These are phyloP conservation scores for Exocentrus adspersus DNA, from an alignment of 2,888 invertebrate species.

Conservation along the genomic window DNA sequence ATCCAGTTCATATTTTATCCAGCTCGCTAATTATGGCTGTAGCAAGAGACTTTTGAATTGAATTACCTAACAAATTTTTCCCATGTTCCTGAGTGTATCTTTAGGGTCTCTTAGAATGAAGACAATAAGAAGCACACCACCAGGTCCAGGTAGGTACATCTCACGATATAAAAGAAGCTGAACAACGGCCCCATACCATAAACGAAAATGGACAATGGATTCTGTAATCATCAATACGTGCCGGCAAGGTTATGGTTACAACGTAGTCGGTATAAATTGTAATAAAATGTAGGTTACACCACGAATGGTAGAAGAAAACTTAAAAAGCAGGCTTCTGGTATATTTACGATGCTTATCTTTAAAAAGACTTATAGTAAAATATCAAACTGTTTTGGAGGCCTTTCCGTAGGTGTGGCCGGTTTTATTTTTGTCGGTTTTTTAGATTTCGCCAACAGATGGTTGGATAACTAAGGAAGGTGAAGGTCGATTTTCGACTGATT, in stretches of 20 bases:
- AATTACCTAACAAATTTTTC: too few relatives aligned
- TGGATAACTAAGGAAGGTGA: constrained; percentile 7
- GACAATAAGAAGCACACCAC: too few relatives aligned
- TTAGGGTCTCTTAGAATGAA: too few relatives aligned
- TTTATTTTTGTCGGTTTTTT: background rate
- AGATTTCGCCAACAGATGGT: constrained; percentile 18
- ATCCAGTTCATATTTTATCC: background rate
- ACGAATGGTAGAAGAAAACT: constrained; percentile 36
- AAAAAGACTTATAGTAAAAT: background rate
- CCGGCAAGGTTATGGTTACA: background rate
- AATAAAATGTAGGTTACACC: constrained; percentile 36
- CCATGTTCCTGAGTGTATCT: too few relatives aligned
- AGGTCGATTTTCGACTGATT: constrained; percentile 18
- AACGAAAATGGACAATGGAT: constrained; percentile 9
- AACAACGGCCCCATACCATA: constrained; percentile 5
- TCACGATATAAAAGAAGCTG: constrained; percentile 3
- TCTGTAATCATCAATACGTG: background rate
- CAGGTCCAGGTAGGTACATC: too few relatives aligned
- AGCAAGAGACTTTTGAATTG: too few relatives aligned
- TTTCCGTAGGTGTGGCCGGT: background rate
- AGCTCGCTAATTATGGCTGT: too few relatives aligned
- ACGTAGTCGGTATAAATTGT: background rate
- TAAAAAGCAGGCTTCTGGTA: constrained; percentile 21
- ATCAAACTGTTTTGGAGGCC: background rate
- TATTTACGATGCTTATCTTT: background rate